Base-by-base conservation (phyloP, 2,888 invertebrate genomes). In the Omphaloscelis lunosa region DNA sequence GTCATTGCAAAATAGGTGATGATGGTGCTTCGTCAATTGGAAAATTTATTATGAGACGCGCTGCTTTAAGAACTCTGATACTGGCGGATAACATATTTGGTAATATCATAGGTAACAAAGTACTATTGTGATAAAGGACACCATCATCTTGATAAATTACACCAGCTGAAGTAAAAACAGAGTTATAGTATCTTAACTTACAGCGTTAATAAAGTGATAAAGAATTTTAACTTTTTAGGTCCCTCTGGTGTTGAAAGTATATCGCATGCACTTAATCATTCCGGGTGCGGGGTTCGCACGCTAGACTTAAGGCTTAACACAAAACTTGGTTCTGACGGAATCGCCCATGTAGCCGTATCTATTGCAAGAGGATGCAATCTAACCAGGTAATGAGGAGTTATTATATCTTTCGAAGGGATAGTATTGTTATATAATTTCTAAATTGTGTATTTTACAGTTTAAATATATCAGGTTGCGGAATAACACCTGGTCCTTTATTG, bases 1-100 rank as follows among this genome's bases (percentile, higher is more conserved):
- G 97, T 70, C 97, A 98, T 88, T 98, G 98, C 90, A 96, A 97
- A 90, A 97, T 98, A 79, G 96, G 94, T 0, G 97, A 98, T 88
- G 94, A 96, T 27, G 98, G 98, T 0, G 97, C 97, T 7, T 92
- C 97, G 27, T 97, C 97, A n/a, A 93, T 98, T 12, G 97, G 97
- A 3, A 97, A 97, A 91, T 95, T 97, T 85, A 94, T 97, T 75
- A 92, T 93, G 23, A 94, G 95, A 78, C 97, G 97, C 85, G 96
- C 95, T 58, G 93, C 93, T 75, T 91, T 97, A 75, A 93, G 95
- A 80, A 94, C 91, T 79, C 89, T 98, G 29, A 93, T 95, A 75
- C 91, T 98, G 69, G 93, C 93, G 29, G 97, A 97, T 90, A 97
- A 97, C 88, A 74, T 95, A 62, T 97, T 97, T 84, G 97, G 97